These are phyloP conservation scores for Teleopsis dalmanni DNA, from an alignment of 1,140 invertebrate genomes.

Conservation along the genomic window DNA sequence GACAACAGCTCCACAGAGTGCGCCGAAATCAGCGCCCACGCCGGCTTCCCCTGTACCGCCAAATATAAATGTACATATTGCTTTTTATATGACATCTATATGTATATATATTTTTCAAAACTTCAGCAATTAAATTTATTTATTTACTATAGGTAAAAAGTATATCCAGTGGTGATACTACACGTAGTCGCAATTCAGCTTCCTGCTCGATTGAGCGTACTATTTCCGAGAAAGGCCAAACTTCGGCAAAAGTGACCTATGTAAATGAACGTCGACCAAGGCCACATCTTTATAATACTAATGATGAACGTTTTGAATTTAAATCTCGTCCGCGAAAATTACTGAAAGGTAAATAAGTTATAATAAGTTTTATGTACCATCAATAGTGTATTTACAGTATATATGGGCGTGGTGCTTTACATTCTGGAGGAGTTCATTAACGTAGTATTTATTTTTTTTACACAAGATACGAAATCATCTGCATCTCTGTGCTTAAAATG, in stretches of 20 bases:
- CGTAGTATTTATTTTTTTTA: too few relatives aligned
- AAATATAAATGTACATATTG: slow-evolving; percentile 37
- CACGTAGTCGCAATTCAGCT: slow-evolving; percentile 38
- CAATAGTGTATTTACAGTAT: neutral
- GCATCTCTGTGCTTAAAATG: too few relatives aligned
- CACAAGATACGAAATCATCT: too few relatives aligned
- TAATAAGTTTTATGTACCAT: neutral
- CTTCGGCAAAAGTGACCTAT: slow-evolving; percentile 47
- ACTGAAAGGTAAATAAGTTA: slow-evolving; percentile 30
- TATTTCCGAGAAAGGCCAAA: slow-evolving; percentile 24
- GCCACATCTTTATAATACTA: slow-evolving; percentile 19
- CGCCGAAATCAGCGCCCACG: slow-evolving; percentile 38
- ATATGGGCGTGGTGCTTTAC: neutral
- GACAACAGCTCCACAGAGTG: slow-evolving; percentile 41
- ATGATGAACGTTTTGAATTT: slow-evolving; percentile 36
- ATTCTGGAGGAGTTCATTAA: slow-evolving; percentile 5
- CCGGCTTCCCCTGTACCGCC: slow-evolving; percentile 31
- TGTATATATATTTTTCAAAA: neutral
- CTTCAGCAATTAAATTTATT: neutral
- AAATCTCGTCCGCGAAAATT: slow-evolving; percentile 40
- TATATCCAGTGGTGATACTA: slow-evolving; percentile 39
- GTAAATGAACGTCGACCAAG: slow-evolving; percentile 54
- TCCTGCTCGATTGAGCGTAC: slow-evolving; percentile 39
- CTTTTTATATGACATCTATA: neutral
- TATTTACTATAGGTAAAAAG: slow-evolving; percentile 35